phyloP scores from a whole-genome alignment of 2,113 vertebrate species.

The Lanius ludovicianus region DNA sequence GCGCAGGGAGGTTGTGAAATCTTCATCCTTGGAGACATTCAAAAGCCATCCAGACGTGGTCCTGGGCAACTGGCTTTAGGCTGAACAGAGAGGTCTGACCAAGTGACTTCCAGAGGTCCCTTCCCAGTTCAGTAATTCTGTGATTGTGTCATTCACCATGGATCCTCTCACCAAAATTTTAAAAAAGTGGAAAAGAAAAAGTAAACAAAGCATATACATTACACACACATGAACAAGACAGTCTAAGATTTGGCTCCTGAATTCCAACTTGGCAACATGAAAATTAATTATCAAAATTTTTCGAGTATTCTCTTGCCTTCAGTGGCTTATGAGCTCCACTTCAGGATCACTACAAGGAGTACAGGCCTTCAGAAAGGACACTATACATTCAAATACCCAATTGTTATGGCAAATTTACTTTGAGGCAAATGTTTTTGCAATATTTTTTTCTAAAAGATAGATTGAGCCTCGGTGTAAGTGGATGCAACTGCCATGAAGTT shows the following conservation, averaged over 20 bases:
- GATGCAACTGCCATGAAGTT: neutral
- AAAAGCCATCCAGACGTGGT: rapidly evolving
- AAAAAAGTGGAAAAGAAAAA: neutral
- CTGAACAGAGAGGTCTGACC: neutral
- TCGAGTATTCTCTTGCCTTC: neutral
- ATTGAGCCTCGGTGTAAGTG: neutral
- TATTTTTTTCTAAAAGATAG: neutral
- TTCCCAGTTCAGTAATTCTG: neutral
- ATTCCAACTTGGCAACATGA: neutral
- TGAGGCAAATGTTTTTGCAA: neutral
- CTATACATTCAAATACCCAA: neutral
- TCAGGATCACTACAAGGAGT: neutral
- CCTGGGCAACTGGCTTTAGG: neutral
- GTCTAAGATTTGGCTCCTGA: neutral
- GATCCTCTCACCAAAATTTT: neutral
- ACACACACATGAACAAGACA: neutral
- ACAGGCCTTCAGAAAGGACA: neutral
- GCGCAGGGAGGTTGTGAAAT: neutral
- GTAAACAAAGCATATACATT: neutral
- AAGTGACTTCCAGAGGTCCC: neutral
- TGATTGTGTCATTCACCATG: neutral
- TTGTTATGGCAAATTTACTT: neutral
- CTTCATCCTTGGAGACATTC: neutral
- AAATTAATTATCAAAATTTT: neutral
- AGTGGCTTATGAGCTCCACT: neutral